Base-by-base conservation (phyloP, 2,797 vertebrate genomes). In the Anolis apletophallus region DNA sequence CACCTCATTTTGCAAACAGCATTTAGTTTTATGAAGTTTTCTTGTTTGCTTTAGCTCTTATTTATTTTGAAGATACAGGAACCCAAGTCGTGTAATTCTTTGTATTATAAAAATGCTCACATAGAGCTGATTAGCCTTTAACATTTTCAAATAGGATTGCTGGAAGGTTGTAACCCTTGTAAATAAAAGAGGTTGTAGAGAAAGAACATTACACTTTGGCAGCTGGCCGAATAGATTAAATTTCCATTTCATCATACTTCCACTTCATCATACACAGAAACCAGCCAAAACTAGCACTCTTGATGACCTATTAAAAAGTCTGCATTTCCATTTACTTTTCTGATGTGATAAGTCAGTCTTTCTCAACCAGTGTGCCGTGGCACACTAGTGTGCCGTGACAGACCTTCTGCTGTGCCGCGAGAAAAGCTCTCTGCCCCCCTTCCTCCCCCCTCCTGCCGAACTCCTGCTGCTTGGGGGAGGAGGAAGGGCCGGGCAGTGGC, bases 101-200 rank as follows among this genome's bases (percentile, higher is more conserved):
- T 34, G 77, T 75, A 85, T 84, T 77, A 73, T 36, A 77, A 67
- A 81, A 0, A 3, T 9, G 80, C 29, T 67, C 26, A 29, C 71
- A 72, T 21, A 75, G 16, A 3, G 5, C 80, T 91, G 86, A 94
- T 91, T 82, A 92, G 88, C 80, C 89, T 92, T 91, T 91, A 88
- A 19, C n/a, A 75, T 84, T 90, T 92, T 19, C 64, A 89, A 90
- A 88, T 86, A 78, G 88, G 89, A 90, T 90, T 91, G 59, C 83
- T 19, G 19, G 50, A 40, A 94, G 88, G 83, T 93, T 94, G 59
- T 85, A 88, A 83, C 80, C 91, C 91, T 93, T 89, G 90, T 89
- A 95, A 96, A 96, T 91, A 95, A 95, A 95, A 87, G 82, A 93
- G 91, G 73, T 88, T 92, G 88, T 81, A 89, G 68, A 89, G 91